These are phyloP conservation scores for Sycophaga agraensis DNA, from an alignment of 1,140 invertebrate genomes.

Conservation along the genomic window DNA sequence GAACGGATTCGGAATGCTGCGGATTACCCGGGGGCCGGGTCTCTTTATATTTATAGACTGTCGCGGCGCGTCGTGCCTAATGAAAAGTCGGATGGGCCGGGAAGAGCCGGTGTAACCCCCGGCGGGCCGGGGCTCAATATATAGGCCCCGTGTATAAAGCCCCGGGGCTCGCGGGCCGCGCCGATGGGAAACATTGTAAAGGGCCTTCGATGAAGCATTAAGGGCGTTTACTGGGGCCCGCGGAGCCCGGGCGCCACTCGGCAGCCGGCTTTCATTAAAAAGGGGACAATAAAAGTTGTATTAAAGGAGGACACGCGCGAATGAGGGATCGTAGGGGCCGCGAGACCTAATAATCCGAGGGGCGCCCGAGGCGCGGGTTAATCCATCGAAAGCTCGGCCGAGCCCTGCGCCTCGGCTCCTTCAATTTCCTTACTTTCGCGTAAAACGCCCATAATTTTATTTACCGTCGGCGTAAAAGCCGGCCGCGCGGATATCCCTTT, in stretches of 20 bases:
- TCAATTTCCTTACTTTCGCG: conserved; percentile 9
- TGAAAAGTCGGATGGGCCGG: too few relatives aligned
- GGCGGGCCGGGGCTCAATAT: too few relatives aligned
- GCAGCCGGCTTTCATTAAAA: conserved; percentile 23
- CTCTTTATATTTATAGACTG: too few relatives aligned
- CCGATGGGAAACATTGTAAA: not conserved
- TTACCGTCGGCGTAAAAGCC: conserved; percentile 13
- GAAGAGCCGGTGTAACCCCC: too few relatives aligned
- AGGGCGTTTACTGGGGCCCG: conserved; percentile 3
- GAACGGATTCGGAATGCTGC: too few relatives aligned
- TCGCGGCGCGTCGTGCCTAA: too few relatives aligned
- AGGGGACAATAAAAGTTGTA: conserved; percentile 6
- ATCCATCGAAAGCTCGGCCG: conserved; percentile 2
- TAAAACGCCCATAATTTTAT: conserved; percentile 28
- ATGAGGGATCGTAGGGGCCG: not conserved
- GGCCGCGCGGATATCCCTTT: not conserved
- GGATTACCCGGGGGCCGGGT: too few relatives aligned
- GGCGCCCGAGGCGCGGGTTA: too few relatives aligned
- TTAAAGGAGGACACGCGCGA: not conserved
- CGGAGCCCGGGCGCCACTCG: not conserved
- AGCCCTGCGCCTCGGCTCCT: not conserved
- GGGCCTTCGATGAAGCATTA: conserved; percentile 15
- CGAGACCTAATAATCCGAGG: too few relatives aligned
- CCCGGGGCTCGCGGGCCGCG: too few relatives aligned
- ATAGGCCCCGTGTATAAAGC: too few relatives aligned